Evolutionary conservation across 2,888 invertebrate genomes (phyloP).

Genomic region (Apotomis betuletana): DNA sequence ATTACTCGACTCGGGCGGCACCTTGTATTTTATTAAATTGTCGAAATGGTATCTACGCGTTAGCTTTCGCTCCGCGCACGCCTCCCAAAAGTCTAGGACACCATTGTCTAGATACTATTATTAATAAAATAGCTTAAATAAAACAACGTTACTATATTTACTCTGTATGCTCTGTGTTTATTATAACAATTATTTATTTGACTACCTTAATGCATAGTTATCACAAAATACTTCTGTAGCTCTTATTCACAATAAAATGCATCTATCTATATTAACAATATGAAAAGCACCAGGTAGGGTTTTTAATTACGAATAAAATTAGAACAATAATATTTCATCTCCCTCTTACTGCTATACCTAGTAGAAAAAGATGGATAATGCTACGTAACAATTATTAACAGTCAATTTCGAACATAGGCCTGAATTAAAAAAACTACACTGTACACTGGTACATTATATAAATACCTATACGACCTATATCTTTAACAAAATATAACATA

Average conservation of each 20-base stretch:
- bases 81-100: no score
- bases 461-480: neutral
- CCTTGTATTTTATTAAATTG: no score
- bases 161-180: conserved; percentile 3
- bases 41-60: no score
- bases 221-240: conserved; percentile 88
- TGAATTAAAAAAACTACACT: neutral
- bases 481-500: conserved; percentile 4
- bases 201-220: conserved; percentile 79
- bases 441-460: conserved; percentile 10
- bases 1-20: no score
- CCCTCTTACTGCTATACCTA: no score
- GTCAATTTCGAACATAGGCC: neutral
- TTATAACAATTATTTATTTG: conserved; percentile 27
- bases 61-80: no score
- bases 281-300: conserved; percentile 20
- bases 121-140: conserved; percentile 4
- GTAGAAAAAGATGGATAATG: no score
- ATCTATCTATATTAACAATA: conserved; percentile 17
- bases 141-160: neutral
- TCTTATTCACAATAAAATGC: conserved; percentile 57
- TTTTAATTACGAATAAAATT: no score
- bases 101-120: no score
- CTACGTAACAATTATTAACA: no score
- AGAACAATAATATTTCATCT: no score